Conservation (phyloP, 2,113 vertebrate species). For the Melanocharis versteri region DNA sequence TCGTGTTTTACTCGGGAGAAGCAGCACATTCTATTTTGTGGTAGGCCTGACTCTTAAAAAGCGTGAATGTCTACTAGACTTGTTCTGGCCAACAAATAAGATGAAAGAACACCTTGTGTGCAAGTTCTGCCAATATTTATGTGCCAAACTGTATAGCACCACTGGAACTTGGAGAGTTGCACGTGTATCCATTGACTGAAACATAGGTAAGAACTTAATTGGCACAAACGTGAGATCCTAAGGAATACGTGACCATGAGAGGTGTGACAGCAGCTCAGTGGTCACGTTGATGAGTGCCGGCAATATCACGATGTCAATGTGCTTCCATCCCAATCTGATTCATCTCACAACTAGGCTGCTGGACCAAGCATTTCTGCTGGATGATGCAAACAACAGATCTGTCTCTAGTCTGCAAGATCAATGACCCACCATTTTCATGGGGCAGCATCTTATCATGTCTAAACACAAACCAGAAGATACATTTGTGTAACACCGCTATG, state of each 20-base stretch:
- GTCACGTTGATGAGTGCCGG: background rate
- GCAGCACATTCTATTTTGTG: background rate
- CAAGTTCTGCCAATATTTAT: background rate
- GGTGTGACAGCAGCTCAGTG: background rate
- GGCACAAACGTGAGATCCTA: background rate
- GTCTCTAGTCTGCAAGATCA: background rate
- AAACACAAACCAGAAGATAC: rapidly evolving
- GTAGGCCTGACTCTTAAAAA: background rate
- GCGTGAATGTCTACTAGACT: background rate
- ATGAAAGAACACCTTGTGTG: background rate
- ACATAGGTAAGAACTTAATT: background rate
- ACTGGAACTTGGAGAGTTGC: background rate
- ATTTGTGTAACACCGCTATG: rapidly evolving
- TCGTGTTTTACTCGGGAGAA: background rate
- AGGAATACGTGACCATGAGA: rapidly evolving
- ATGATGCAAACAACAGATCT: background rate
- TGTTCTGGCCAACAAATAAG: background rate
- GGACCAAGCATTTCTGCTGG: background rate
- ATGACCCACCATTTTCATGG: background rate
- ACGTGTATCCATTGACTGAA: background rate
- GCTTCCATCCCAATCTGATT: background rate
- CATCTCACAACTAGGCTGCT: background rate
- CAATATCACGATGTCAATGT: background rate
- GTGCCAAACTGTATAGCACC: background rate
- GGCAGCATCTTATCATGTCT: rapidly evolving